Percentiles rank a stretch among this genome's conserved stretches.
Evolutionary conservation across 1,140 invertebrate genomes (phyloP).

Genomic region (Drosophila bifasciata): DNA sequence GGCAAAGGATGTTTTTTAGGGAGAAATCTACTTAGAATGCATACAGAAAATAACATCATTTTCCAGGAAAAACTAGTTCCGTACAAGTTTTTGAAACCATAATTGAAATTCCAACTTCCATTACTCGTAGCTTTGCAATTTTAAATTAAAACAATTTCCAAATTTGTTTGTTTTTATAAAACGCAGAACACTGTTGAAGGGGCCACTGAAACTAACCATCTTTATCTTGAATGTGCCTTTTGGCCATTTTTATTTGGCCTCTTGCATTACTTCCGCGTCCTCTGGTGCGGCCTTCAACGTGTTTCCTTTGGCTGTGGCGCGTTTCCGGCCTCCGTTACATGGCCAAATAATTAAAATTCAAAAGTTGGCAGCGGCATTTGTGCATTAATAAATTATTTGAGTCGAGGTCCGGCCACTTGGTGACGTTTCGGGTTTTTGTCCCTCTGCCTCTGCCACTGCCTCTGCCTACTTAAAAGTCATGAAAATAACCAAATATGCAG

Average conservation of each 20-base stretch:
- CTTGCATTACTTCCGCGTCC: slow-evolving; percentile 17
- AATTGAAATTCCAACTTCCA: no score
- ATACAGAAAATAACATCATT: no score
- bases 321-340: slow-evolving; percentile 4
- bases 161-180: no score
- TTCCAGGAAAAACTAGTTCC: no score
- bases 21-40: no score
- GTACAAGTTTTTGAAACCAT: no score
- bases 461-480: slow-evolving; percentile 60
- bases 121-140: no score
- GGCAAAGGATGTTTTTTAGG: no score
- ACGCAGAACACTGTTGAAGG: background rate
- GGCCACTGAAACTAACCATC: background rate
- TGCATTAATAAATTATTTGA: slow-evolving; percentile 61
- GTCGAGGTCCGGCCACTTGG: slow-evolving; percentile 13
- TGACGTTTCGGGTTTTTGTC: slow-evolving; percentile 18
- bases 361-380: slow-evolving; percentile 57
- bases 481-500: slow-evolving; percentile 63
- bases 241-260: slow-evolving; percentile 1
- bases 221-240: slow-evolving; percentile 12
- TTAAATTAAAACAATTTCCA: no score
- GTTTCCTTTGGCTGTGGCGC: slow-evolving; percentile 25
- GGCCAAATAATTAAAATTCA: slow-evolving; percentile 57
- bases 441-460: slow-evolving; percentile 25
- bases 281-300: slow-evolving; percentile 29